Evolutionary conservation across 1,140 invertebrate genomes (phyloP), one percentile per base, ranked within the genome.

Genomic region (Sitobion miscanthi): DNA sequence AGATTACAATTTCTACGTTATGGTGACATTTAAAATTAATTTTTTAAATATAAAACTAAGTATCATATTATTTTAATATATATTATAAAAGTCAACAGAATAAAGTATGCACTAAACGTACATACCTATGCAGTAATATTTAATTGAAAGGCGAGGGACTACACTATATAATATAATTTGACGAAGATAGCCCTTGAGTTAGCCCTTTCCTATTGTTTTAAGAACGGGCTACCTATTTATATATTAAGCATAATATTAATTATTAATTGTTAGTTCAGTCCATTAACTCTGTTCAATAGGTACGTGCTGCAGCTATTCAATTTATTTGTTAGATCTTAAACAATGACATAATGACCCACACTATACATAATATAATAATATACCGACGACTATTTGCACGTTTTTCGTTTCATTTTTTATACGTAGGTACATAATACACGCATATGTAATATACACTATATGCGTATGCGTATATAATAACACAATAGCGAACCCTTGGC

Each of bases 331-430:
- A n/a, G 62, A 77, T n/a, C n/a, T 77, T n/a, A 45, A 86, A 86
- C 83, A 86, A 86, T 86, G 83, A 77, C 62, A 77, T 77, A 77
- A 77, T 77, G 62, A 77, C 62, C 62, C 30, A 45, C 25, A 86
- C 38, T 47, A 47, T 47, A 45, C 30, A n/a, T 20, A 77, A 14
- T 25, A 69, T 77, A 77, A 77, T 77, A n/a, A 77, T 69, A 69
- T 11, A 45, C 23, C 38, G 38, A 85, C 83, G 35, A 85, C 38
- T 85, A 85, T 86, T 86, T 45, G 83, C 83, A 45, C 83, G 83
- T 85, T 30, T 23, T 38, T 42, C 2, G 21, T 45, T 85, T 85
- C 21, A 3, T 83, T 83, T 83, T 83, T 42, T 83, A 7, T 83
- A 83, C 35, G 21, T 42, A 77, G 4, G 30, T 35, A 83, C 35